phyloP scores from a whole-genome alignment of 2,888 invertebrate genomes.

The Trypoxylon attenuatum region DNA sequence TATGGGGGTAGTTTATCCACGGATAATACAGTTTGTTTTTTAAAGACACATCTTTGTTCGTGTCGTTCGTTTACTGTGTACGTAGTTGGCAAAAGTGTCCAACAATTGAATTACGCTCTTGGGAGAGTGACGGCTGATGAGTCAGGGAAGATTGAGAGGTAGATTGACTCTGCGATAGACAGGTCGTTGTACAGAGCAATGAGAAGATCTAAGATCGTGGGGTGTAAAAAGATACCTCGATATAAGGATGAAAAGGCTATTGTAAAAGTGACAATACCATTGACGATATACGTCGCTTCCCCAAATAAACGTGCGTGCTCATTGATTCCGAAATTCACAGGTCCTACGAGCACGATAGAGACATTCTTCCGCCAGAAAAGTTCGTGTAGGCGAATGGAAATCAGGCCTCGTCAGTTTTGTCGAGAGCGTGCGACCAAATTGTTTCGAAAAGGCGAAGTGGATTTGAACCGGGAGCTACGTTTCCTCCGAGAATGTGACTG shows the following conservation, averaged over 20 bases:
- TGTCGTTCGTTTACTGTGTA: no score
- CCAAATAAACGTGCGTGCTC: conserved; percentile 16
- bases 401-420: conserved; percentile 21
- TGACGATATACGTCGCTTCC: neutral
- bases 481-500: conserved; percentile 31
- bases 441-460: neutral
- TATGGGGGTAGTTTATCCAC: no score
- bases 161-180: no score
- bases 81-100: no score
- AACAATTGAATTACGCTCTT: no score
- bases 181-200: no score
- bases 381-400: conserved; percentile 36
- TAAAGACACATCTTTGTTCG: no score
- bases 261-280: conserved; percentile 20
- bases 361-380: conserved; percentile 9
- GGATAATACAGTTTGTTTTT: no score
- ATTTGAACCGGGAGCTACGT: conserved; percentile 4
- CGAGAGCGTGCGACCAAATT: conserved; percentile 34
- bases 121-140: no score
- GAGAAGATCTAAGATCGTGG: neutral
- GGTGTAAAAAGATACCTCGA: neutral
- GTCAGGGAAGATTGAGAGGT: no score
- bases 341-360: neutral
- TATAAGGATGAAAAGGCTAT: conserved; percentile 11
- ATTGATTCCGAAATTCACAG: conserved; percentile 22